These are phyloP conservation scores for Paralinhomoeus sp. DNA, from an alignment of 2,888 invertebrate genomes.

Conservation along the genomic window DNA sequence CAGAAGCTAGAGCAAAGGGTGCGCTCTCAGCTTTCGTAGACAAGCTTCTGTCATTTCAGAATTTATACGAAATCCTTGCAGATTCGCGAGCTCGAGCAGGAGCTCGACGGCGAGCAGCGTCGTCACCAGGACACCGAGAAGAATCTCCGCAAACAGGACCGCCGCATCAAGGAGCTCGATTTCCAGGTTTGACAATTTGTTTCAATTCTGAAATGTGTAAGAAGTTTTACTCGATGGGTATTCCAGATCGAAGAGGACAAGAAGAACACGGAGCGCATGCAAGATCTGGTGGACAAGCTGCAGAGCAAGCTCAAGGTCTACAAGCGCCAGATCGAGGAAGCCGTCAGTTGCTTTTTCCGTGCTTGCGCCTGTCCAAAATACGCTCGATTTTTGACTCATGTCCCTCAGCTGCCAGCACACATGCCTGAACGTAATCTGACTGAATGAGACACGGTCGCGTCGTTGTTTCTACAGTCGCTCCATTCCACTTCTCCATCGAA, in stretches of 20 bases:
- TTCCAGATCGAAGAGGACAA: constrained; percentile 30
- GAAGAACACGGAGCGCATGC: constrained; percentile 31
- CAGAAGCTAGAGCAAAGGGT: constrained; percentile 72
- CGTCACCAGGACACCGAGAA: constrained; percentile 26
- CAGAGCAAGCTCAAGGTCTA: constrained; percentile 33
- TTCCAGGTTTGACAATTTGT: constrained; percentile 14
- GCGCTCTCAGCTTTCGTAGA: constrained; percentile 33
- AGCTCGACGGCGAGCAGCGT: constrained; percentile 60
- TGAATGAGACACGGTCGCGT: too few species aligned
- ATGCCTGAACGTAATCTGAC: too few species aligned
- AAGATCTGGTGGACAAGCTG: constrained; percentile 32
- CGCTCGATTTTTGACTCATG: too few species aligned
- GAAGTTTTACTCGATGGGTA: too few species aligned
- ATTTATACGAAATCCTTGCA: too few species aligned
- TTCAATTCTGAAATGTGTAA: too few species aligned
- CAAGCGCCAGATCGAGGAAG: constrained; percentile 35
- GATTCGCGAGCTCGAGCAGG: constrained; percentile 68
- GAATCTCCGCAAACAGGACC: constrained; percentile 32
- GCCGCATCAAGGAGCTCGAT: constrained; percentile 32
- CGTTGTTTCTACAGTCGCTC: too few species aligned
- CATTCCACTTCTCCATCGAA: too few species aligned
- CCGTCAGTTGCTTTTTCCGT: constrained; percentile 10
- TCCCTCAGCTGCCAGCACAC: too few species aligned
- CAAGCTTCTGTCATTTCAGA: too few species aligned
- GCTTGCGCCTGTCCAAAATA: too few species aligned